Base-by-base conservation (phyloP, 2,888 invertebrate species). In the Linyphia triangularis region DNA sequence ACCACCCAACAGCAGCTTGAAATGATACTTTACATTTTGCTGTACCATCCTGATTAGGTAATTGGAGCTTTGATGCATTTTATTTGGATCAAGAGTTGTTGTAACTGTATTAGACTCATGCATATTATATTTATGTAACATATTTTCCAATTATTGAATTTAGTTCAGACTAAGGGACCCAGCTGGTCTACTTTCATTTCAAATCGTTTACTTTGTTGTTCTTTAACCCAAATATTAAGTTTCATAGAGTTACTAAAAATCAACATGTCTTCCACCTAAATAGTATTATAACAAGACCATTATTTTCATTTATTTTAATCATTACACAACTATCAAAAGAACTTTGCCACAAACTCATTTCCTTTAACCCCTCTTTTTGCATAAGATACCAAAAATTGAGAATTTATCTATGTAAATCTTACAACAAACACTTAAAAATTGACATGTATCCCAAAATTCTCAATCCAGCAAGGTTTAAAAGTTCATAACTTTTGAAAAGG, bases 331-430 rank as follows among this genome's bases (percentile, higher is more conserved):
- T 70, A 73, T 91, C 91, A 59, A 69, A 57, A 37, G 40, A 13
- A 33, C 59, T 59, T 51, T 72, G 79, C 19, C 16, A 37, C 10
- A 91, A 88, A 24, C 90, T 90, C 63, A 83, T n/a, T 5, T 37
- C 43, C 22, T 24, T 28, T 28, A 91, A 61, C n/a, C 70, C 77
- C 3, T 86, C 33, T 57, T 77, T 63, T 13, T 91, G 43, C 16
- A 43, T 61, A 13, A 6, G 33, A 61, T 91, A 91, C 91, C 91
- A 91, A 40, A 83, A 75, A 10, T 90, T 40, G 3, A 73, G 57
- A 24, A 75, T 63, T 77, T 90, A 82, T 33, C 86, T 90, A 0
- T n/a, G n/a, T n/a, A n/a, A n/a, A n/a, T n/a, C n/a, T n/a, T n/a
- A n/a, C n/a, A n/a, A n/a, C n/a, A n/a, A n/a, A n/a, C n/a, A n/a